A percentile compares a stretch with the other conserved stretches of the same genome.
Evolutionary conservation across 2,888 invertebrate species (phyloP).

Genomic region (Cantharis flavilabris): DNA sequence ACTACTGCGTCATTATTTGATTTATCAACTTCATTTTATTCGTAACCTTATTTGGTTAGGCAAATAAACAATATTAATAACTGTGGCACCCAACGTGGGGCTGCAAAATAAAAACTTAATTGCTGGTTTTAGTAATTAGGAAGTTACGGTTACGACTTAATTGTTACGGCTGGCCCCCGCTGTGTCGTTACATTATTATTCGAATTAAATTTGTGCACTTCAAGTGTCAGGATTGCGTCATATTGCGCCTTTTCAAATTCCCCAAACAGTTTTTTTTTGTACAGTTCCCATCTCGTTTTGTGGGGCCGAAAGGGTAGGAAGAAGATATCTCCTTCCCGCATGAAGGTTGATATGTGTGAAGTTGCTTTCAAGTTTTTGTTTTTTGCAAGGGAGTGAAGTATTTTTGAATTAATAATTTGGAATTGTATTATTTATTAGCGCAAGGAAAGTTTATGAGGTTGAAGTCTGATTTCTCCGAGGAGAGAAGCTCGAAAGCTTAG

Average conservation of each 20-base stretch:
- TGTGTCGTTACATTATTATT: neutral
- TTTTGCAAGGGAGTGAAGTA: neutral
- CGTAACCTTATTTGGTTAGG: too few species aligned
- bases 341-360: neutral
- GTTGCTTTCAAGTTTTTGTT: neutral
- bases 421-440: neutral
- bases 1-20: constrained; percentile 16
- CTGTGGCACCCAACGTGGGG: neutral
- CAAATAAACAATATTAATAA: too few species aligned
- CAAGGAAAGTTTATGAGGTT: neutral
- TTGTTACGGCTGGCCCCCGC: too few species aligned
- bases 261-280: too few species aligned
- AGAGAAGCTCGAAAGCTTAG: neutral
- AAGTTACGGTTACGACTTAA: too few species aligned
- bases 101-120: too few species aligned
- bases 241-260: neutral
- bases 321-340: neutral
- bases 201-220: neutral
- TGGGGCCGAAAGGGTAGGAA: neutral
- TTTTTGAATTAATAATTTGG: neutral
- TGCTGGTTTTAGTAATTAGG: too few species aligned
- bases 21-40: neutral
- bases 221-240: neutral
- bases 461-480: neutral
- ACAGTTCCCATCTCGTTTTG: neutral